Percentiles rank a stretch among this genome's conserved stretches.
Evolutionary conservation across 2,797 vertebrate genomes (phyloP).

Genomic region (Pangasius sanitwongsei): DNA sequence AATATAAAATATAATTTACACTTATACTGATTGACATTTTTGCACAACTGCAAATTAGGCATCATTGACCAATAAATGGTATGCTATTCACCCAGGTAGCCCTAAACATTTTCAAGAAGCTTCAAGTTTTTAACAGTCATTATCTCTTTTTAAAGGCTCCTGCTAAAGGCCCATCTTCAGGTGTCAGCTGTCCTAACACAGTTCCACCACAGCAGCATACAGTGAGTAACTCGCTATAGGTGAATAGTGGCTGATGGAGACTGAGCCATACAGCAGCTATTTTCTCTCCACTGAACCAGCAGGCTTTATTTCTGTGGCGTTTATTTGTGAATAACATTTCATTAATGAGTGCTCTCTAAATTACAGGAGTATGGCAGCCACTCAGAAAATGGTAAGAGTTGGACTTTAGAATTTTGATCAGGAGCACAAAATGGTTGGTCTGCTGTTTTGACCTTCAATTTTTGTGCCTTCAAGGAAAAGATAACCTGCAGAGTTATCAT

Average conservation of each 20-base stretch:
- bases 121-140: neutral
- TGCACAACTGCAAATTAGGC: neutral
- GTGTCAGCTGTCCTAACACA: constrained; percentile 22
- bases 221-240: constrained; percentile 39
- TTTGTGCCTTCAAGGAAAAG: constrained; percentile 45
- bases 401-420: constrained; percentile 17
- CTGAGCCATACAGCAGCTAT: neutral
- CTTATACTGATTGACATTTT: neutral
- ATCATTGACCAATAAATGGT: neutral
- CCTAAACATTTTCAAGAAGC: neutral
- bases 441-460: constrained; percentile 26
- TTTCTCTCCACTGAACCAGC: neutral
- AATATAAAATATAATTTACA: neutral
- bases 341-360: constrained; percentile 33
- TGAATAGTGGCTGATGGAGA: neutral
- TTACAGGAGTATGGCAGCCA: constrained; percentile 48
- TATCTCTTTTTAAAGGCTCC: constrained; percentile 26
- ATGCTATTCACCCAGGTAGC: neutral
- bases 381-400: constrained; percentile 47
- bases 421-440: neutral
- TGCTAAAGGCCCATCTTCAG: constrained; percentile 24
- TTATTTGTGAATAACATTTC: constrained; percentile 12
- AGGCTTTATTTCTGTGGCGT: constrained; percentile 1
- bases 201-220: constrained; percentile 14
- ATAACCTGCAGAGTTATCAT: constrained; percentile 21